These are phyloP conservation scores for Allolobophora icterica DNA, from an alignment of 2,888 invertebrate genomes.

Conservation along the genomic window DNA sequence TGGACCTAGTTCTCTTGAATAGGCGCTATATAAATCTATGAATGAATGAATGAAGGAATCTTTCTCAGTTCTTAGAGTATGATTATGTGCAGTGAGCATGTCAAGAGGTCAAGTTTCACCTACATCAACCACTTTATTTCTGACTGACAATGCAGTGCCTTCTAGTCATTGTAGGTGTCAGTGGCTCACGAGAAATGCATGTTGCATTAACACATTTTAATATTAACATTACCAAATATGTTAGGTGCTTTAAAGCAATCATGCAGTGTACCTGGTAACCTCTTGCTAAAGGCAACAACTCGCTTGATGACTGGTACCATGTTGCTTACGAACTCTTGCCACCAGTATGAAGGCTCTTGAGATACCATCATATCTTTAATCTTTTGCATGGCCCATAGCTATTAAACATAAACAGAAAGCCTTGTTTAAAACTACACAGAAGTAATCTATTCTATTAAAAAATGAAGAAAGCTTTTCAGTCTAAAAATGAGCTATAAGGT, in stretches of 20 bases:
- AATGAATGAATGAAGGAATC: too few relatives aligned
- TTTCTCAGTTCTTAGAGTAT: too few relatives aligned
- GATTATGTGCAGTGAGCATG: too few relatives aligned
- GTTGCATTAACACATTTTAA: too few relatives aligned
- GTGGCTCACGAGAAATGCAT: too few relatives aligned
- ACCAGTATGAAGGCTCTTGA: slow-evolving; percentile 35
- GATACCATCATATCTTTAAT: slow-evolving; percentile 33
- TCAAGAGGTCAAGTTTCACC: too few relatives aligned
- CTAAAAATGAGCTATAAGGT: neutral
- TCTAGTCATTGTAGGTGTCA: too few relatives aligned
- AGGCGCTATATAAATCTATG: too few relatives aligned
- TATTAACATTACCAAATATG: neutral
- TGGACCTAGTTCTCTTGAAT: too few relatives aligned
- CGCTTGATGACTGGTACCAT: slow-evolving; percentile 61
- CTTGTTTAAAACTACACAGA: neutral
- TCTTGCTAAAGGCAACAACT: slow-evolving; percentile 61
- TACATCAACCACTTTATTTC: too few relatives aligned
- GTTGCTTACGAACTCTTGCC: slow-evolving; percentile 54
- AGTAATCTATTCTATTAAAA: neutral
- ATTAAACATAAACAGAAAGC: slow-evolving; percentile 18
- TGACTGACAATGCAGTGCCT: too few relatives aligned
- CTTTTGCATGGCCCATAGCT: slow-evolving; percentile 39
- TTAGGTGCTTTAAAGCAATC: neutral
- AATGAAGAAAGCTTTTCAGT: neutral
- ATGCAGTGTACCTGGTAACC: slow-evolving; percentile 37